Evolutionary conservation across 2,797 vertebrate species (phyloP), one percentile per base, ranked within the genome.

Genomic region (Amphiprion clarkii): DNA sequence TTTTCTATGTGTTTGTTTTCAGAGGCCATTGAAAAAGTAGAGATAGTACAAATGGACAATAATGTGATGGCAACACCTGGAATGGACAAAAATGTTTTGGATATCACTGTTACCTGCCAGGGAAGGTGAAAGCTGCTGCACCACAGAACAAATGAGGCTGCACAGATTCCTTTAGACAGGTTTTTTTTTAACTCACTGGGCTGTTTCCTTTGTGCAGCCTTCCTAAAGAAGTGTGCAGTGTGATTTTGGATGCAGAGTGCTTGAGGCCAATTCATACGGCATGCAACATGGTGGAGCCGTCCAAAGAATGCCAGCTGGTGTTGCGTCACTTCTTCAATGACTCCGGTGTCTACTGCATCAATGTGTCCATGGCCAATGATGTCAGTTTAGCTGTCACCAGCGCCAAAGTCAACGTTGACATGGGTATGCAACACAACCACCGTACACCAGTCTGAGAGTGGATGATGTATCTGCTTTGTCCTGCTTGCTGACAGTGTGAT

Each of bases 21-120:
- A 99, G 97, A 97, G 95, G 97, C 96, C 1, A 97, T 98, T 51
- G 95, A 97, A 89, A 97, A 90, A 72, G 95, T 97, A 21, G 92
- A 97, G 89, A 97, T 98, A 1, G 88, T 97, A 21, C 95, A 97
- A 76, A 95, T 96, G 84, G 86, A 94, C 73, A 95, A 95, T 0
- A 67, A 89, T 55, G 69, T 78, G 7, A 60, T 84, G 76, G 83
- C 83, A 1, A 91, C 88, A 31, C 64, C 82, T 1, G 71, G 93
- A 16, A 92, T 56, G 67, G 81, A 83, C 52, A 88, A 83, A 64
- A 96, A 94, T 52, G 92, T 95, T 10, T 88, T 99, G 89, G 97
- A 99, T 57, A 92, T 98, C 84, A 98, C 95, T 0, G 94, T 99
- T 54, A 96, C 96, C 19, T 99, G 97, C 79, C 96, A 96, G 89